Evolutionary conservation across 2,113 vertebrate species (phyloP), one percentile per base, ranked within the genome.

Genomic region (Ibidorhyncha struthersii): DNA sequence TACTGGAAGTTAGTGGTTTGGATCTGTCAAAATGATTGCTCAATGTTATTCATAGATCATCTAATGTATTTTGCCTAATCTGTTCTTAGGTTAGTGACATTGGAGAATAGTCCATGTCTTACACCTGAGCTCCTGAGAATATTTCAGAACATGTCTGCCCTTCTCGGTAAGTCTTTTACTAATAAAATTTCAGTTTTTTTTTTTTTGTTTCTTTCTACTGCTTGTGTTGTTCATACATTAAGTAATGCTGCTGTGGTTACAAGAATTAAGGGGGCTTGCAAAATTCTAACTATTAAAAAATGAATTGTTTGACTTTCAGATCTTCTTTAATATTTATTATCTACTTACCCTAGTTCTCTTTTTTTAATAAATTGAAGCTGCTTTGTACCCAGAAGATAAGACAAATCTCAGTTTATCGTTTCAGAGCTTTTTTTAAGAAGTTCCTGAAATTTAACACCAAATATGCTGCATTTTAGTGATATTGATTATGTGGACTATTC

Each of bases 121-220:
- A 99, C 99, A 69, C 98, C 99, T 8, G 99, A 99, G 93, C 98
- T 99, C 70, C 98, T 99, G 92, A 98, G 99, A 97, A 98, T 99
- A 97, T 99, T 99, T 98, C 99, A 99, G 96, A 99, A 99, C 96
- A 99, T 99, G 99, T 98, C 99, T 43, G 96, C 99, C 49, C 98
- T 99, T 96, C 98, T 99, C 73, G 99, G 99, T 99, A 97, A 98
- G 99, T 95, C 43, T 90, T 49, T 82, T 59, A 89, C 49, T 23
- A 71, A 30, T 67, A 84, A 76, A 47, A 38, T 72, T 65, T 81
- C 1, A 4, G 7, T 12, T 21, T 50, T 53, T 29, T 87, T 96
- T 12, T 90, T 45, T 12, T 21, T 50, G 50, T 29, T 87, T 96
- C 40, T 90, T 45, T 10, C 4, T 94, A n/a, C 10, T 34, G 7